Base-by-base conservation (phyloP, 2,113 vertebrate species). In the Probosciger aterrimus region DNA sequence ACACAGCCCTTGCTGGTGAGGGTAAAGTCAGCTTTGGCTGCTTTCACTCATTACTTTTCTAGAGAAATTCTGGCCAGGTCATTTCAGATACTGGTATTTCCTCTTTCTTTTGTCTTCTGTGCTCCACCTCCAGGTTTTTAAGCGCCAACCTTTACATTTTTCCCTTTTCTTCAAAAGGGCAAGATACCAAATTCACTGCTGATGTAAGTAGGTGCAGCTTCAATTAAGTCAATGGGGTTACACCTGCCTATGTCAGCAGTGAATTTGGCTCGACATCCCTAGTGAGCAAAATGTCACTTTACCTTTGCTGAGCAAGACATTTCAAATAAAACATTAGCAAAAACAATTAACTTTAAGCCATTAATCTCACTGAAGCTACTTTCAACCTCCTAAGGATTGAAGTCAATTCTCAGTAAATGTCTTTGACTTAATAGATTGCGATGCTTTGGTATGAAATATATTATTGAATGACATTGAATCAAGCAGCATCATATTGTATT, bases 291-390 rank as follows among this genome's bases (percentile, higher is more conserved):
- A 98, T 97, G 97, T 97, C 96, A 96, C 95, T 96, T 98, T 97
- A 97, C 92, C 88, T 97, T 95, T 96, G 84, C 96, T 92, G 90
- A 98, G 75, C 90, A 96, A 97, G 95, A 96, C 86, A 97, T 97
- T 98, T 98, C 96, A 97, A 97, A 97, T 97, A 98, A 98, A 98
- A 98, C 95, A 97, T 97, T 98, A 98, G 90, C 96, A 98, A 98
- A 97, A 98, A 82, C 98, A 97, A 98, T 98, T 98, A 98, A 96
- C 95, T 97, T 97, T 95, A 98, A 97, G 93, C 92, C 92, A 97
- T 97, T 98, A 97, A 98, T 98, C 89, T 93, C 73, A 88, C 57
- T 47, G 78, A 98, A 97, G 94, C 95, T 95, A 94, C 85, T 97
- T 97, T 97, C 96, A 97, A 13, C 92, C 94, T 96, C 96, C 86